A percentile compares a stretch with the other conserved stretches of the same genome.
These are phyloP conservation scores for Aythya fuligula DNA, from an alignment of 2,797 vertebrate species.

Conservation along the genomic window DNA sequence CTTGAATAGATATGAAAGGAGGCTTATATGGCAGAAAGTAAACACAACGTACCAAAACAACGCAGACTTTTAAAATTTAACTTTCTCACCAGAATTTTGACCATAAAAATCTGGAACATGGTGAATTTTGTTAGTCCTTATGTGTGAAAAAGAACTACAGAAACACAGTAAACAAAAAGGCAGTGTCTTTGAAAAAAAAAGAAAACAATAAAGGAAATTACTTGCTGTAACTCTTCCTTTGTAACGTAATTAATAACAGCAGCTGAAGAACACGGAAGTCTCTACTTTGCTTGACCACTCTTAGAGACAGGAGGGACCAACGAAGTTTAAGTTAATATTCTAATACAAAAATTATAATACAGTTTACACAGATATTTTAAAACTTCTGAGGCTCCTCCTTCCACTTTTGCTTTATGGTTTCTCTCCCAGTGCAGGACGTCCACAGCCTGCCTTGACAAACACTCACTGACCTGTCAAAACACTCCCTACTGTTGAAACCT, in stretches of 20 bases:
- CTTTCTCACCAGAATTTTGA: not conserved
- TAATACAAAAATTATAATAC: not conserved
- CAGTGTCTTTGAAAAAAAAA: not conserved
- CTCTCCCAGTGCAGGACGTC: not conserved
- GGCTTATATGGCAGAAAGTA: constrained; percentile 27
- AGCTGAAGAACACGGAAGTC: not conserved
- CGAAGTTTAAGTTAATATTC: not conserved
- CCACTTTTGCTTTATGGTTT: not conserved
- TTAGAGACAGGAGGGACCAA: not conserved
- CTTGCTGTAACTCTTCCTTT: not conserved
- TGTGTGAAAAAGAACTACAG: not conserved
- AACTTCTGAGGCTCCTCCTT: not conserved
- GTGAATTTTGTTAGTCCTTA: not conserved
- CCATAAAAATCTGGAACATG: not conserved
- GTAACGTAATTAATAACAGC: not conserved
- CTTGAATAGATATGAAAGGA: constrained; percentile 9
- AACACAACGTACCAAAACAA: constrained; percentile 5
- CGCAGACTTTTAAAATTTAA: not conserved
- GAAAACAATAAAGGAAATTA: not conserved
- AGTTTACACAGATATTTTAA: not conserved
- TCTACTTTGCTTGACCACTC: not conserved
- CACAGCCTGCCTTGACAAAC: not conserved
- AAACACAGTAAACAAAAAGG: not conserved
- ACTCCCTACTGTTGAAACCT: not conserved
- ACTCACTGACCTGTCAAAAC: not conserved